Conservation (phyloP, 2,797 vertebrate genomes). For the Spizella passerina region DNA sequence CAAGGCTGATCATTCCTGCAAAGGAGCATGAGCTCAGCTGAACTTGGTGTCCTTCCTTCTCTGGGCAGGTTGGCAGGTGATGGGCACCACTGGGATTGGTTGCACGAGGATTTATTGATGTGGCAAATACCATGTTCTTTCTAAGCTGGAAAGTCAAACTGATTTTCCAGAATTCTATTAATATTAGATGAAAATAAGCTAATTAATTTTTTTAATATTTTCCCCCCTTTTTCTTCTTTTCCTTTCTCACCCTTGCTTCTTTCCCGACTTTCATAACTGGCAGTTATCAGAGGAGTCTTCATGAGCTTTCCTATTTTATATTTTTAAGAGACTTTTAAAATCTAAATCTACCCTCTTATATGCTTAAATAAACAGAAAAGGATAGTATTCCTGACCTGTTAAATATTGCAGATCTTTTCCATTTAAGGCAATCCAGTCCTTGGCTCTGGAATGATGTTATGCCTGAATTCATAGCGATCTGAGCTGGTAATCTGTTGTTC, state of each 20-base stretch:
- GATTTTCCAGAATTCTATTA: neutral
- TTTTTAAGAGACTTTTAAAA: neutral
- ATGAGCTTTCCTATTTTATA: neutral
- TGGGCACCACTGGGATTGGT: rapidly evolving
- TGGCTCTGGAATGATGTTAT: neutral
- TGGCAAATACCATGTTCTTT: neutral
- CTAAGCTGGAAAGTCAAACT: neutral
- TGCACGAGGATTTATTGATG: neutral
- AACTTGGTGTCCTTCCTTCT: neutral
- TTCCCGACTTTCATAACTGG: neutral
- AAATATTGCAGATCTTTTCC: constrained; percentile 22
- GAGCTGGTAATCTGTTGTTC: neutral
- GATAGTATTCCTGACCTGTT: constrained; percentile 23
- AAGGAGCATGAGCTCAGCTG: neutral
- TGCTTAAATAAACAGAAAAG: constrained; percentile 42
- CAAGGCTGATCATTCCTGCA: neutral
- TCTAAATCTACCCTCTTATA: neutral
- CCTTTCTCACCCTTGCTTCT: neutral
- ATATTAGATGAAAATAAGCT: neutral
- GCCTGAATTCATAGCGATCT: neutral
- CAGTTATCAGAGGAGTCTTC: neutral
- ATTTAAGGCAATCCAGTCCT: constrained; percentile 41
- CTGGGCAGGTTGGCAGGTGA: neutral
- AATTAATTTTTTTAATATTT: neutral
- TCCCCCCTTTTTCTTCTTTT: rapidly evolving